A percentile compares a stretch with the other conserved stretches of the same genome.
phyloP scores from a whole-genome alignment of 2,888 invertebrate genomes.

The Bugulina stolonifera region DNA sequence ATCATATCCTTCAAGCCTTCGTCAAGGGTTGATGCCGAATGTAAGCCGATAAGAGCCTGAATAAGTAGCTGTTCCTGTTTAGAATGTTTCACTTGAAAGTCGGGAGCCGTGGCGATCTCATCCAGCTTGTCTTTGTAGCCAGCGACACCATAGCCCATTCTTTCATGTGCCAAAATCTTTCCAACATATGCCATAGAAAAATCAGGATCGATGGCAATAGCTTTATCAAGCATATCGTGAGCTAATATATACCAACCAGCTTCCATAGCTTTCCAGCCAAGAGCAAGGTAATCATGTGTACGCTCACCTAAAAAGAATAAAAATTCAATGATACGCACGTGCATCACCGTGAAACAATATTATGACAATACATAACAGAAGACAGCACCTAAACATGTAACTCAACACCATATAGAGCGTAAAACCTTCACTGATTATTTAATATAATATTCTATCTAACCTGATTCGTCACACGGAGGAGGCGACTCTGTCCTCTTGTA shows the following conservation, averaged over 20 bases:
- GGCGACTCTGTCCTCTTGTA: conserved; percentile 2
- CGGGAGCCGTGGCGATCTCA: neutral
- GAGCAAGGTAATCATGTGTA: neutral
- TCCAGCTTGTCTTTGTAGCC: neutral
- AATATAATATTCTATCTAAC: no score
- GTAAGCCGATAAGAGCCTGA: neutral
- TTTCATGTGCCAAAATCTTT: neutral
- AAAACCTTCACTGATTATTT: no score
- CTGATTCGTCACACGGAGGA: neutral
- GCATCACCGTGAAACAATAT: no score
- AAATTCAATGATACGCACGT: no score
- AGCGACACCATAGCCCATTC: conserved; percentile 2
- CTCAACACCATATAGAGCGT: no score
- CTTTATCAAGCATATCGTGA: conserved; percentile 8
- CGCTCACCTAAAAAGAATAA: neutral
- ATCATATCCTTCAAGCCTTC: conserved; percentile 9
- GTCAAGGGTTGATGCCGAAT: neutral
- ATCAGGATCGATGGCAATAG: neutral
- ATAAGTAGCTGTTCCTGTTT: conserved; percentile 7
- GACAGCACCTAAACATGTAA: no score
- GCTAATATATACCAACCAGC: conserved; percentile 20
- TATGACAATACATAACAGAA: no score
- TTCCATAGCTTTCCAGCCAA: conserved; percentile 24
- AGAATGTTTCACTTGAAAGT: neutral
- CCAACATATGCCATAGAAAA: conserved; percentile 15